phyloP scores from a whole-genome alignment of 1,140 invertebrate genomes.

The Rhagoletis pomonella region DNA sequence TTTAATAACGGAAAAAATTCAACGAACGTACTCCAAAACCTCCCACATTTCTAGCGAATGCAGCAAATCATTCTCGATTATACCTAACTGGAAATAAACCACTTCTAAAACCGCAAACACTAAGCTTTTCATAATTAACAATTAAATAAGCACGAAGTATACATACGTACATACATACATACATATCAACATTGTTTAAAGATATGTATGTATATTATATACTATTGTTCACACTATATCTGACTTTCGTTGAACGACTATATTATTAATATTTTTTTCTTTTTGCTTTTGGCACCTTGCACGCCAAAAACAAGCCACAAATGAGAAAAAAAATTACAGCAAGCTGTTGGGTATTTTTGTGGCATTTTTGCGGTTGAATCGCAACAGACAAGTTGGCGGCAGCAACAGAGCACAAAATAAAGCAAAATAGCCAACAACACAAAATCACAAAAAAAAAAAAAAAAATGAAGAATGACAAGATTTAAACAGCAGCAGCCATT shows the following conservation, averaged over 20 bases:
- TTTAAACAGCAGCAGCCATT: no score
- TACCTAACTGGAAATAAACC: slow-evolving; percentile 9
- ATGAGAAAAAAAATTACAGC: neutral
- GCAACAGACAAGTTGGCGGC: slow-evolving; percentile 49
- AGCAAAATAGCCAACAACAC: no score
- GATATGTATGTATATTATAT: neutral
- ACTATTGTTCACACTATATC: no score
- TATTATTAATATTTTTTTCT: neutral
- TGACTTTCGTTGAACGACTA: no score
- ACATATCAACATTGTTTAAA: neutral
- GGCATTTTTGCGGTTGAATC: slow-evolving; percentile 20
- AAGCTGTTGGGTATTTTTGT: neutral
- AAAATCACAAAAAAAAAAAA: no score
- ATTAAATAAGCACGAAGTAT: neutral
- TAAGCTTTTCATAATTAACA: slow-evolving; percentile 16
- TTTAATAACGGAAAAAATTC: no score
- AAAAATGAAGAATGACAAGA: no score
- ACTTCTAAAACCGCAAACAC: slow-evolving; percentile 16
- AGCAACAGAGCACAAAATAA: neutral
- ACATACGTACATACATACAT: neutral
- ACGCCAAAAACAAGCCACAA: no score
- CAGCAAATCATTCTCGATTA: neutral
- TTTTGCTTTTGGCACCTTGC: neutral
- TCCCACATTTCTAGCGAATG: no score
- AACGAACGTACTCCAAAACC: no score